Evolutionary conservation across 1,140 invertebrate genomes (phyloP), one percentile per base, ranked within the genome.

Genomic region (Bradysia coprophila): DNA sequence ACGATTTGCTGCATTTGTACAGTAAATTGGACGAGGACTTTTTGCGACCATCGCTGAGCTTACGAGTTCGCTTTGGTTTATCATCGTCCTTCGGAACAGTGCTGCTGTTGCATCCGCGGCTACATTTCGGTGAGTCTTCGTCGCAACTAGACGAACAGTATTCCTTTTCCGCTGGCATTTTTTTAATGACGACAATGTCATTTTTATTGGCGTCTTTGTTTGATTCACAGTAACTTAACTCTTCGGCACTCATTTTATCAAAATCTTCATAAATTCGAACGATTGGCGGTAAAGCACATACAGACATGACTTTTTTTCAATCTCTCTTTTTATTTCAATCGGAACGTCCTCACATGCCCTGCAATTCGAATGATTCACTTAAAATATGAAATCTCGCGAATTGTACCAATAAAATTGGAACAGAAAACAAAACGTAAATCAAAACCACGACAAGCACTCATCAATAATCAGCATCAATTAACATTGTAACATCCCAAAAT

Each of bases 231-330:
- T 56, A 61, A 39, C 57, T 57, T 1, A 61, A 56, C 47, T 61
- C 58, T 48, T 61, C 58, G 48, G 58, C 58, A 42, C 57, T 61
- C 56, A 61, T 60, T 48, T 58, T 61, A 48, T 61, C 58, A 39
- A 61, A 61, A 44, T 61, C 58, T 48, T 61, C 56, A 49, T 56
- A 60, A 39, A 61, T 61, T 19, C 57, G 48, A 3, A 60, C 57
- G 55, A 40, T 40, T 49, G 50, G 2, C 51, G 13, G 40, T 16
- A 33, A 20, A 16, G 9, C n/a, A 37, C 36, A 38, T 38, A 38
- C 21, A 38, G 36, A 38, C 36, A 38, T 38, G 11, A 4, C 18
- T n/a, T n/a, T n/a, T n/a, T n/a, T n/a, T n/a, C n/a, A n/a, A n/a
- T n/a, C n/a, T n/a, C n/a, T n/a, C n/a, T n/a, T n/a, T n/a, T n/a